Evolutionary conservation across 2,888 invertebrate species (phyloP), one percentile per base, ranked within the genome.

Genomic region (Argyresthia albistria): DNA sequence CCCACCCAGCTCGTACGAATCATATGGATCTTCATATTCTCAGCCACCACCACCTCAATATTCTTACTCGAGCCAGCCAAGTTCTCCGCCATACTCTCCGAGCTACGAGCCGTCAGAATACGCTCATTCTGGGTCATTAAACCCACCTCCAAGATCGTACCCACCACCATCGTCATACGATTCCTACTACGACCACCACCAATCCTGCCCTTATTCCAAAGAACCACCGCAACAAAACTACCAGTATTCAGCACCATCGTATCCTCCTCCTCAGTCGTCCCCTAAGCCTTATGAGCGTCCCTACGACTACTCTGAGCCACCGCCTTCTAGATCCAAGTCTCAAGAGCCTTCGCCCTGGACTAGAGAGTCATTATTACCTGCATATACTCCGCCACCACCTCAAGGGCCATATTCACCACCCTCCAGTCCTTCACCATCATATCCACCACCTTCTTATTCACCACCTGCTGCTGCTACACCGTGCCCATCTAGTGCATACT

Each of bases 31-130:
- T 25, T 11, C 10, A 10, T 35, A 7, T 35, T 8, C 10, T 7
- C 25, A 11, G 11, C 35, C 47, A 35, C 25, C 47, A 47, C n/a
- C 25, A 25, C 14, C 35, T 14, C 65, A 46, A 53, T 66, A 64
- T 25, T 25, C 51, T 54, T 67, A 67, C 52, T 55, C 58, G 12
- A 60, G 61, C 3, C 59, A 56, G 25, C 61, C 63, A 14, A 58
- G 61, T n/a, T 62, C 0, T 62, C 62, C 0, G 60, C 62, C 43
- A 25, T 25, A 25, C 25, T 57, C 65, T 1, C 56, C 60, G 8
- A 61, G 62, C 1, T 56, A 43, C n/a, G 53, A 50, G 8, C 54
- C 57, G 0, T 42, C 51, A 12, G 67, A 69, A 37, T 66, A 64
- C 42, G 54, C 61, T 0, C 62, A 63, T 3, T 9, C 43, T 8